phyloP scores from a whole-genome alignment of 1,140 invertebrate genomes.

The Brachionus calyciflorus region DNA sequence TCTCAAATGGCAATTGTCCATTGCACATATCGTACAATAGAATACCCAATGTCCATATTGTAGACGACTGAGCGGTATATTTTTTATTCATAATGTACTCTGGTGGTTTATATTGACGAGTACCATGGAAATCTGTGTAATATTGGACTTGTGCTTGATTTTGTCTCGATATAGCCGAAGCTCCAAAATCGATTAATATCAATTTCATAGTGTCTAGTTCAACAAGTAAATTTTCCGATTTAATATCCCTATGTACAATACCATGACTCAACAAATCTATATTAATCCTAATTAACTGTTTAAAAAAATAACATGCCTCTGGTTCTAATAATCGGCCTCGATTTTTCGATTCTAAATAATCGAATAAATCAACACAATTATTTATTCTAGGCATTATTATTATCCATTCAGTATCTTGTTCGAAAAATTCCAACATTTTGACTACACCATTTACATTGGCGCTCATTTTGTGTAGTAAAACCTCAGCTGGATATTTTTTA shows the following conservation, averaged over 20 bases:
- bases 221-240: slow-evolving; percentile 46
- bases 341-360: slow-evolving; percentile 33
- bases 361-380: slow-evolving; percentile 45
- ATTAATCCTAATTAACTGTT: slow-evolving; percentile 27
- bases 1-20: slow-evolving; percentile 46
- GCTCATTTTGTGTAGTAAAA: slow-evolving; percentile 41
- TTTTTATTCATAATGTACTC: slow-evolving; percentile 44
- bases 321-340: slow-evolving; percentile 8
- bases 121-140: slow-evolving; percentile 47
- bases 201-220: slow-evolving; percentile 23
- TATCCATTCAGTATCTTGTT: slow-evolving; percentile 27
- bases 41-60: slow-evolving; percentile 47
- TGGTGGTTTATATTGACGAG: slow-evolving; percentile 41
- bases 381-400: slow-evolving; percentile 36
- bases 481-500: slow-evolving; percentile 46
- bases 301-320: slow-evolving; percentile 43
- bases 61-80: slow-evolving; percentile 16
- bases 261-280: not conserved
- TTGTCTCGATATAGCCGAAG: slow-evolving; percentile 27
- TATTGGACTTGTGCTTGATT: slow-evolving; percentile 3
- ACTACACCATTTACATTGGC: slow-evolving; percentile 26
- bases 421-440: slow-evolving; percentile 44
- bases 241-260: slow-evolving; percentile 47
- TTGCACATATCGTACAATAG: slow-evolving; percentile 44
- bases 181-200: slow-evolving; percentile 45